phyloP scores from a whole-genome alignment of 2,888 invertebrate genomes.

The Ditylenchus weischeri region DNA sequence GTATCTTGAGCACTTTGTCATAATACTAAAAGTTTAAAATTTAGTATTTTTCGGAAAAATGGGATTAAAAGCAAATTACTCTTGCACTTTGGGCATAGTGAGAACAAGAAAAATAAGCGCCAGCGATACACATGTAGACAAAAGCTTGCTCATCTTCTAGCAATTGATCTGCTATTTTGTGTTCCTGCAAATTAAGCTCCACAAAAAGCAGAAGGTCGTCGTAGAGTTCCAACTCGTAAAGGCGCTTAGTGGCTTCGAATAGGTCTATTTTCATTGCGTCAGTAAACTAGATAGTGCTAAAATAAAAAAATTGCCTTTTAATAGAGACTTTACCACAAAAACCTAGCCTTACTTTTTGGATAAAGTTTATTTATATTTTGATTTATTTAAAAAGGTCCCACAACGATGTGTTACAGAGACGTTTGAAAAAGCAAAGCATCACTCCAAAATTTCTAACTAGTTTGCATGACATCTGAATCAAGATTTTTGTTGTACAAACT shows the following conservation, averaged over 20 bases:
- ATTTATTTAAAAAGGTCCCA: too few species aligned
- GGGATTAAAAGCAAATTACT: conserved; percentile 9
- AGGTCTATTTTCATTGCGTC: conserved; percentile 11
- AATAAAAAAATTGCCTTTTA: too few species aligned
- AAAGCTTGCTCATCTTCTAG: conserved; percentile 9
- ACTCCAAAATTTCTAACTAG: too few species aligned
- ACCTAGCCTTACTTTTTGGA: too few species aligned
- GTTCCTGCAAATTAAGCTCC: conserved; percentile 17
- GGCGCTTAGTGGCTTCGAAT: conserved; percentile 14
- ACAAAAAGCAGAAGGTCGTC: conserved; percentile 20
- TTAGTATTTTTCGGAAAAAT: background rate
- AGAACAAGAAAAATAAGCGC: background rate
- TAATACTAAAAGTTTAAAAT: conserved; percentile 14
- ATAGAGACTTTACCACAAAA: too few species aligned
- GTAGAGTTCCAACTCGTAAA: conserved; percentile 22
- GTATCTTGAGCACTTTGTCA: conserved; percentile 5
- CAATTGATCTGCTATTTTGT: conserved; percentile 3
- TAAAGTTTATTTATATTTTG: too few species aligned
- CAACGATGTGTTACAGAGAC: too few species aligned
- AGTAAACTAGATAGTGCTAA: too few species aligned
- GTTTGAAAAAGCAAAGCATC: too few species aligned
- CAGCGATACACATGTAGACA: conserved; percentile 12
- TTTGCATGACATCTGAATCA: too few species aligned
- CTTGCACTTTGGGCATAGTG: conserved; percentile 7
- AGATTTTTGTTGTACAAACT: too few species aligned